Evolutionary conservation across 2,888 invertebrate genomes (phyloP).

Genomic region (Agriopis aurantiaria): DNA sequence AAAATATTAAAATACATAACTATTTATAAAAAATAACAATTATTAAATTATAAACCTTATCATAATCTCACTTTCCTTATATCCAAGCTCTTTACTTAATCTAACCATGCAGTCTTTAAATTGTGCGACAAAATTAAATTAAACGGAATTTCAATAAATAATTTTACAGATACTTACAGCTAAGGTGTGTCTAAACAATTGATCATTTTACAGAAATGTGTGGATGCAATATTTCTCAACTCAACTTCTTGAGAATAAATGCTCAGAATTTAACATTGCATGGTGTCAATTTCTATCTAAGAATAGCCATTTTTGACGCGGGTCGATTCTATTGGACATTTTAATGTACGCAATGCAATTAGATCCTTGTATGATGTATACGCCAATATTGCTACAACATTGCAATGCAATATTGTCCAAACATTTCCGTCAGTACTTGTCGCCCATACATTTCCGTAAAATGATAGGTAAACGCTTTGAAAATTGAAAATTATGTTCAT

Average conservation of each 20-base stretch:
- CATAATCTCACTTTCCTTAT: slow-evolving; percentile 70
- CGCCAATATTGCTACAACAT: too few species aligned
- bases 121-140: slow-evolving; percentile 39
- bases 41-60: slow-evolving; percentile 49
- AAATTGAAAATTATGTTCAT: background rate
- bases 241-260: too few species aligned
- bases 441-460: background rate
- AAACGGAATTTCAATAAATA: slow-evolving; percentile 26
- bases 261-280: too few species aligned
- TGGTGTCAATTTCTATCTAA: too few species aligned
- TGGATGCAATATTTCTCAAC: too few species aligned
- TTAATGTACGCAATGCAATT: too few species aligned
- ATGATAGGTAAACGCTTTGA: background rate
- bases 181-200: background rate
- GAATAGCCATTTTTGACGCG: too few species aligned
- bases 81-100: slow-evolving; percentile 55
- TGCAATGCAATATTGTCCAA: background rate
- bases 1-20: slow-evolving; percentile 27
- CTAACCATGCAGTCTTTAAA: slow-evolving; percentile 60
- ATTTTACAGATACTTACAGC: background rate
- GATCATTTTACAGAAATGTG: background rate
- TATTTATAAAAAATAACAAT: slow-evolving; percentile 25
- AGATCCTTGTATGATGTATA: too few species aligned
- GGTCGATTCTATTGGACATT: too few species aligned
- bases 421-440: too few species aligned